Evolutionary conservation across 2,888 invertebrate species (phyloP), one percentile per base, ranked within the genome.

Genomic region (Eupithecia subfuscata): DNA sequence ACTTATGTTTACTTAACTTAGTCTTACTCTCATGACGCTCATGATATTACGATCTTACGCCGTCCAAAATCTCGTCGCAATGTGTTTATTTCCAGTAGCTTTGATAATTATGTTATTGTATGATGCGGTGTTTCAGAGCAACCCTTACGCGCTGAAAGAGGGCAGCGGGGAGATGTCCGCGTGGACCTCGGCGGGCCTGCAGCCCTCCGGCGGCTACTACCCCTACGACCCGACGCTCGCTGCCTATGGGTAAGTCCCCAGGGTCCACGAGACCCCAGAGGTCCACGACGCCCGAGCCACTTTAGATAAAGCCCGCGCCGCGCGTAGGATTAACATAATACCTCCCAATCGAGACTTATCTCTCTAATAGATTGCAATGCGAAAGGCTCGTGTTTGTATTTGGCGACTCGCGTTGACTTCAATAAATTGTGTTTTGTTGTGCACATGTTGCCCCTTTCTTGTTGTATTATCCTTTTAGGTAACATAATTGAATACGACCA

Each of bases 171-270:
- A 98, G 92, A 98, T 98, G 97, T 96, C 97, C 80, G 98, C 98
- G 85, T 98, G 98, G 98, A 98, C 98, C 85, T 97, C 98, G 80
- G 98, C 98, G 78, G 98, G 98, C 79, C 96, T 98, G 75, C 98
- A 98, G 93, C 97, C 98, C 89, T 97, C 98, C 82, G 97, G 98
- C 81, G 98, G 98, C 87, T 98, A 98, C 96, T 98, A 98, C 95
- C 98, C 98, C 83, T 98, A 98, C 95, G 98, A 98, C 95, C 98
- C 98, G 77, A 97, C 98, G 93, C 96, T 98, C 86, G 98, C 98
- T 82, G 98, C 98, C 89, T 98, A 98, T 95, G 98, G 98, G 98
- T 98, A 96, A 97, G 98, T 97, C 91, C 89, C 91, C 80, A 82
- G 91, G 90, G 91, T 85, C 89, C 86, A 79, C 77, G 81, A 83